Base-by-base conservation (phyloP, 1,140 invertebrate species). In the Hylaeus anthracinus region DNA sequence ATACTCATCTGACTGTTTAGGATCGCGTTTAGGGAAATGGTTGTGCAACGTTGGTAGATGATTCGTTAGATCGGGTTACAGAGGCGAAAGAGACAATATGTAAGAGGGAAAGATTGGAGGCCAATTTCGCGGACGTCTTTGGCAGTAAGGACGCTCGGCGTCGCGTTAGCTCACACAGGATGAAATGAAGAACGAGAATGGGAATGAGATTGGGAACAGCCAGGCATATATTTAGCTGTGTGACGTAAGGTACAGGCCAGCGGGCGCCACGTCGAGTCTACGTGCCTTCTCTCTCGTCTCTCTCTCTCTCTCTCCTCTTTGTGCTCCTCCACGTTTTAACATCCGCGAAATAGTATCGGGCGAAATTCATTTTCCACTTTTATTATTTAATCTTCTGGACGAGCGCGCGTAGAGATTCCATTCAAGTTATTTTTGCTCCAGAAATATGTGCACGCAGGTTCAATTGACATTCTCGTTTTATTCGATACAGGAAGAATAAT, bases 221-320 rank as follows among this genome's bases (percentile, higher is more conserved):
- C 70, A 76, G 74, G 85, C 79, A 87, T 87, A 87, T 87, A 87
- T 87, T 87, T 87, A 87, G 85, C 82, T 76, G 43, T 87, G 65
- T 87, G 85, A 87, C 86, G 86, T 87, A 86, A 87, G 86, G 41
- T 79, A 43, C 74, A 84, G 74, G 72, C 86, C 75, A 85, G 61
- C 75, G 77, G 86, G 86, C 86, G 86, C 86, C 86, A 87, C 86
- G 69, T 82, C 64, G 74, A 66, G 69, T 75, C 72, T 81, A 78
- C 60, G 77, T 86, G 80, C 67, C 71, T 75, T 53, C 76, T 72
- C 58, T 37, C 37, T 66, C 64, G 41, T 66, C 43, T 51, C 53
- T 9, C 65, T 66, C 43, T 51, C 53, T 9, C 65, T 51, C 51
- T 26, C 8, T 48, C 4, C 45, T 26, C 45, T 69, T 63, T 45